phyloP scores from a whole-genome alignment of 2,888 invertebrate genomes.

The Stenotaenia linearis region DNA sequence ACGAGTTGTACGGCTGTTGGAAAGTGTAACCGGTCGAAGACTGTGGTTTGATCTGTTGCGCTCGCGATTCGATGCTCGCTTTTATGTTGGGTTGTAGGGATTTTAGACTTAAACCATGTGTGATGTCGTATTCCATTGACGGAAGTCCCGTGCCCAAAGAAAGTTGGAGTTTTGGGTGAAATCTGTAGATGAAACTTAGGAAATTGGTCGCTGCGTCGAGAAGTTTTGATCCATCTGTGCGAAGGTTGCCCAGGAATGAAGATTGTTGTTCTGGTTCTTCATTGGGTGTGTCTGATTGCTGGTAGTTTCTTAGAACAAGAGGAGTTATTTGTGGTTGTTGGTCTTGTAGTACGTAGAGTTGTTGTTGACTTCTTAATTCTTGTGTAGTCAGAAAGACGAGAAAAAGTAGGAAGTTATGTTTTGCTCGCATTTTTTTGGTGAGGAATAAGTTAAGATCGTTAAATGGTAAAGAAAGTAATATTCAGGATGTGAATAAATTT shows the following conservation, averaged over 20 bases:
- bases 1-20: not conserved
- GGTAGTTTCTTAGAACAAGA: too few relatives aligned
- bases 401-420: not conserved
- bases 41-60: not conserved
- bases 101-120: not conserved
- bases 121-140: not conserved
- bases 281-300: too few relatives aligned
- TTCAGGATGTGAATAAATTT: not conserved
- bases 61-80: not conserved
- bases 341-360: too few relatives aligned
- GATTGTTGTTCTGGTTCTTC: too few relatives aligned
- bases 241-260: not conserved
- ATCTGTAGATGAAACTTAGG: not conserved
- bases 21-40: not conserved
- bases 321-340: too few relatives aligned
- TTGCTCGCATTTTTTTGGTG: not conserved
- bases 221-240: not conserved
- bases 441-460: not conserved
- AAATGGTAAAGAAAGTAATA: not conserved
- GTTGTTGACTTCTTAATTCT: not conserved
- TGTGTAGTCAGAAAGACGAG: not conserved
- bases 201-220: not conserved
- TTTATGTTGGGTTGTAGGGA: not conserved
- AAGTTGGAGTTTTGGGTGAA: not conserved
- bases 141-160: not conserved